Percentiles rank a stretch among this genome's conserved stretches.
phyloP scores from a whole-genome alignment of 2,113 vertebrate species.

The Pterocles orientalis region DNA sequence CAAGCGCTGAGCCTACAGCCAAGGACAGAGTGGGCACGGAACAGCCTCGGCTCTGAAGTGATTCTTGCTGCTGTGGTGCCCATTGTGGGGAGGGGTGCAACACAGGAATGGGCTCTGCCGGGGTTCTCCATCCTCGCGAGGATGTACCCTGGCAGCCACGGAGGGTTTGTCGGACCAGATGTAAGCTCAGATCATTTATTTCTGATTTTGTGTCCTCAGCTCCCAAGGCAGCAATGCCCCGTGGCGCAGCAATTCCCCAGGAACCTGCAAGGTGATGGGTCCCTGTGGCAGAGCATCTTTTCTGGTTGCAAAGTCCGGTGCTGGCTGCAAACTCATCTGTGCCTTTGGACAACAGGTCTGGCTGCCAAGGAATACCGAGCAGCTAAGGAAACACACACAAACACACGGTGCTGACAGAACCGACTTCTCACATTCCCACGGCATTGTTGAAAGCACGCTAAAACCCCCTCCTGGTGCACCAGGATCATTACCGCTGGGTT shows the following conservation, averaged over 20 bases:
- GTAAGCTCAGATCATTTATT: background rate
- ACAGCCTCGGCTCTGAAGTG: background rate
- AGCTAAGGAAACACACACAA: background rate
- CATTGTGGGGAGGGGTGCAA: background rate
- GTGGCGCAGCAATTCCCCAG: background rate
- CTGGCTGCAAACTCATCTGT: background rate
- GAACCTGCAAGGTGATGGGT: background rate
- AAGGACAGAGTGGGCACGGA: background rate
- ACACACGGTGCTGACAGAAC: background rate
- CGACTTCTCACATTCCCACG: background rate
- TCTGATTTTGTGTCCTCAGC: accelerated
- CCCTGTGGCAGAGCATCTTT: accelerated
- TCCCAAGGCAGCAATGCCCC: background rate
- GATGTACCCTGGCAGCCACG: accelerated
- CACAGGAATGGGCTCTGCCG: accelerated
- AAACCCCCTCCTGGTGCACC: background rate
- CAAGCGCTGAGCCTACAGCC: background rate
- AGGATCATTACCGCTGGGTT: background rate
- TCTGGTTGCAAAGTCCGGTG: background rate
- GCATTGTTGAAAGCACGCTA: background rate
- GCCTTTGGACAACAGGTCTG: background rate
- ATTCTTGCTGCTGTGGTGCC: accelerated
- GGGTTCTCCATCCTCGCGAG: accelerated
- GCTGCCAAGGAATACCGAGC: background rate
- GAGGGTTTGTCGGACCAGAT: accelerated